Evolutionary conservation across 2,113 vertebrate genomes (phyloP), one percentile per base, ranked within the genome.

Genomic region (Camelus dromedarius): DNA sequence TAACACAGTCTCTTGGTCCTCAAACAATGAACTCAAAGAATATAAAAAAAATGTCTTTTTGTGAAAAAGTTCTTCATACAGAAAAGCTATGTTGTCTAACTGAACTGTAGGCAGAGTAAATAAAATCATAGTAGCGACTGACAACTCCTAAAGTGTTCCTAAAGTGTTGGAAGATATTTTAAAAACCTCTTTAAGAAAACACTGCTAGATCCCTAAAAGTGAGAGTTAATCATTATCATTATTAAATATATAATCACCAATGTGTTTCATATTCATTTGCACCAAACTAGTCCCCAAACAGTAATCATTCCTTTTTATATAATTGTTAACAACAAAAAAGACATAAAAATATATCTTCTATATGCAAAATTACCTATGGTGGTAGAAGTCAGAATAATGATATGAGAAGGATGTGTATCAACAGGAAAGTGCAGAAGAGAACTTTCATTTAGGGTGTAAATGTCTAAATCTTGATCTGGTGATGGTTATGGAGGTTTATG

Each of bases 131-230:
- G 35, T 38, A 72, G 38, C 48, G 10, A 72, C 28, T 46, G 9
- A 72, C 46, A 52, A 46, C 9, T 62, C 28, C 22, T 83, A 64
- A 67, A 38, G 32, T 81, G 26, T 83, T 69, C 22, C 18, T 83
- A 72, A 67, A 60, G 46, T 81, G 19, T 77, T 86, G 38, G 48
- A 89, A 92, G n/a, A 67, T 46, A 82, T 79, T 84, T 91, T 64
- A 19, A 28, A 82, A 76, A 80, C 54, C 16, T 42, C 22, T 92
- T 94, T 96, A 67, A 89, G 84, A 62, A 92, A 96, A 30, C 35
- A 76, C 48, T 28, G 11, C 64, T 70, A 93, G 81, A 15, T 72
- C 4, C 16, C 52, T 35, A 5, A 88, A 62, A 79, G 50, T 72
- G 14, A 83, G 32, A 77, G 16, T 58, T 84, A 82, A 58, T n/a